These are phyloP conservation scores for Vimba vimba DNA, from an alignment of 2,113 vertebrate genomes.

Conservation along the genomic window DNA sequence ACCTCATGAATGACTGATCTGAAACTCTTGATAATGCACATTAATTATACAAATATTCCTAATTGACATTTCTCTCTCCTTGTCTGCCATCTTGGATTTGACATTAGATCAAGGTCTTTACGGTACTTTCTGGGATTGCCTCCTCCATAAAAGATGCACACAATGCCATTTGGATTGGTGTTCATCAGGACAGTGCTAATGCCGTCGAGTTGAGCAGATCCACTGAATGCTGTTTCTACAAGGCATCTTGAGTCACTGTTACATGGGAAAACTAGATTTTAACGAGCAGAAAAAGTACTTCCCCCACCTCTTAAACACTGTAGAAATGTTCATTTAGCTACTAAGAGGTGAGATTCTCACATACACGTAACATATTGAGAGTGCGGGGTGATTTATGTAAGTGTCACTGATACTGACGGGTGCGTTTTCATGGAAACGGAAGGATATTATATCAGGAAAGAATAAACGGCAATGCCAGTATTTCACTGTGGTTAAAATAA, in stretches of 20 bases:
- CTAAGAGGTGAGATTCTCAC: background rate
- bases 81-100: background rate
- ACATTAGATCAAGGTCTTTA: background rate
- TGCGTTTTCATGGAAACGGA: background rate
- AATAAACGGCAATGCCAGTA: conserved; percentile 13
- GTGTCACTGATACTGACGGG: conserved; percentile 18
- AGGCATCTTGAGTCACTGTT: background rate
- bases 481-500: background rate
- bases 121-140: too few relatives aligned
- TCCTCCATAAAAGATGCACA: background rate
- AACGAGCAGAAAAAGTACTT: background rate
- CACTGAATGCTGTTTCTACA: background rate
- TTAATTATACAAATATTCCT: background rate
- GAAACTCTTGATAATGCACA: too few relatives aligned
- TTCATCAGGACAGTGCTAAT: background rate
- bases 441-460: conserved; percentile 27
- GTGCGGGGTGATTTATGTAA: conserved; percentile 2
- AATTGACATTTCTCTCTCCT: too few relatives aligned
- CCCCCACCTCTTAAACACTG: background rate
- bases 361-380: background rate
- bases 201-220: background rate
- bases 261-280: background rate
- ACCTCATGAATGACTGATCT: too few relatives aligned
- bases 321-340: background rate
- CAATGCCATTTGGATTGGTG: background rate